These are phyloP conservation scores for Porites rus DNA, from an alignment of 92 coral and sea anemone species.

Conservation along the genomic window DNA sequence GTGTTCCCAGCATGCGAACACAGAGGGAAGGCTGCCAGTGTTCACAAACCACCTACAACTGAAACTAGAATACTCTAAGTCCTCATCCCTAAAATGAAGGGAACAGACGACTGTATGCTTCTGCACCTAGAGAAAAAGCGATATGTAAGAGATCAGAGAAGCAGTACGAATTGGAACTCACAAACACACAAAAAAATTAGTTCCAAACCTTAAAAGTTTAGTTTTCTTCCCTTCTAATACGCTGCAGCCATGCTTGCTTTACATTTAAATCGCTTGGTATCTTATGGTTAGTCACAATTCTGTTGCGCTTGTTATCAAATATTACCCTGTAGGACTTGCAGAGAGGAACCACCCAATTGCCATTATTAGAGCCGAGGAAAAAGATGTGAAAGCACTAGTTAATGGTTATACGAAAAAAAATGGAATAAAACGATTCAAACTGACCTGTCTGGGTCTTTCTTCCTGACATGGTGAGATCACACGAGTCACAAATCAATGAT, in stretches of 20 bases:
- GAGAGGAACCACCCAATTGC: conserved; percentile 24
- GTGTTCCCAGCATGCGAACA: conserved; percentile 61
- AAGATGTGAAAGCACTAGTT: neutral
- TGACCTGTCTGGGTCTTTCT: neutral
- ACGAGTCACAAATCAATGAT: neutral
- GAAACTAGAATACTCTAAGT: conserved; percentile 43
- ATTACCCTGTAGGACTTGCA: neutral
- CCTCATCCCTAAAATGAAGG: conserved; percentile 48
- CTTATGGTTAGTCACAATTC: conserved; percentile 28
- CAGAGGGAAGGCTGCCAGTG: conserved; percentile 47
- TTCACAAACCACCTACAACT: conserved; percentile 48
- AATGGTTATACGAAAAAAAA: neutral
- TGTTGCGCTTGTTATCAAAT: neutral
- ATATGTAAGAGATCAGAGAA: no score
- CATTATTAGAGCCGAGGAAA: conserved; percentile 19
- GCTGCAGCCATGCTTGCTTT: conserved; percentile 4
- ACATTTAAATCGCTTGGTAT: conserved; percentile 8
- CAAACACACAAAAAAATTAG: neutral
- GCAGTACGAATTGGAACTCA: neutral
- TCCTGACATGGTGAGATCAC: neutral
- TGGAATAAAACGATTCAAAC: neutral
- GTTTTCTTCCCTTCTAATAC: neutral
- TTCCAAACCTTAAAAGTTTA: neutral
- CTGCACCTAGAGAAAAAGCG: conserved; percentile 28
- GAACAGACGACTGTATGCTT: conserved; percentile 64